These are phyloP conservation scores for Phalacrocorax carbo DNA, from an alignment of 2,113 vertebrate genomes.

Conservation along the genomic window DNA sequence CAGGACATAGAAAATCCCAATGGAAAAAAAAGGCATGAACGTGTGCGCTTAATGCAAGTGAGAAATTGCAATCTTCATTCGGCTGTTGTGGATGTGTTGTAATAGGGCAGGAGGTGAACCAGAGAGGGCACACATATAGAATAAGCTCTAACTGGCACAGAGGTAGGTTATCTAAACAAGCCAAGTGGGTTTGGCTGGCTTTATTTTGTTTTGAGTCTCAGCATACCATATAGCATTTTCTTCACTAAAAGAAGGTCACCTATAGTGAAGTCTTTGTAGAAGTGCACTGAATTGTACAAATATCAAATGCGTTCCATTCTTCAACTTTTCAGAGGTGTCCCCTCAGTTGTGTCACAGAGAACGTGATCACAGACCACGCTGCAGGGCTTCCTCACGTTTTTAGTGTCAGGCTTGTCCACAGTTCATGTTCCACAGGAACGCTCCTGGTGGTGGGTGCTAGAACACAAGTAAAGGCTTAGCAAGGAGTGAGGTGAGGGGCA, in stretches of 20 bases:
- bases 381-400: neutral
- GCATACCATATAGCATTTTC: neutral
- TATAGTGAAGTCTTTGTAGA: neutral
- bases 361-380: neutral
- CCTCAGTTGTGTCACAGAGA: neutral
- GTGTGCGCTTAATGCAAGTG: neutral
- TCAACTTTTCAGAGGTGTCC: neutral
- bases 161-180: neutral
- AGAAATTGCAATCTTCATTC: neutral
- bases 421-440: neutral
- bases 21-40: neutral
- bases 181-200: neutral
- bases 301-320: neutral
- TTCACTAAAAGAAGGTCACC: neutral
- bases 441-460: neutral
- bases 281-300: neutral
- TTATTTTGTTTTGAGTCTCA: neutral
- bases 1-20: neutral
- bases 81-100: neutral
- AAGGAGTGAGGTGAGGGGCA: neutral
- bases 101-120: neutral
- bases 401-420: neutral
- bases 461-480: neutral
- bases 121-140: neutral
- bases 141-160: neutral